phyloP scores from a whole-genome alignment of 2,888 invertebrate species.

The Trachelus tabidus region DNA sequence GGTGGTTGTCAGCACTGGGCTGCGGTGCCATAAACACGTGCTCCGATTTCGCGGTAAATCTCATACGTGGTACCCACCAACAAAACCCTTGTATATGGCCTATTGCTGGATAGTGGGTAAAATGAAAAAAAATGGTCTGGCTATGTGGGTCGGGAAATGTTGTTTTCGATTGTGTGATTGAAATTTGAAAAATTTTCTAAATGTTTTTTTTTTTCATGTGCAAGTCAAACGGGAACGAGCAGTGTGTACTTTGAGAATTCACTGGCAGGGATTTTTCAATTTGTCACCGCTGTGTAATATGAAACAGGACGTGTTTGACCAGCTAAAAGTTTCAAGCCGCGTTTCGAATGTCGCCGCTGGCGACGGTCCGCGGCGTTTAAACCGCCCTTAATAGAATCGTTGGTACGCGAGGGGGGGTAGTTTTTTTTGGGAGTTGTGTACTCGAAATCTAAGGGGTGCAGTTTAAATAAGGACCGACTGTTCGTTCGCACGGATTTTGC shows the following conservation, averaged over 20 bases:
- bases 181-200: neutral
- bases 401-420: neutral
- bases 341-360: conserved; percentile 16
- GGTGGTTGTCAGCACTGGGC: conserved; percentile 53
- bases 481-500: conserved; percentile 6
- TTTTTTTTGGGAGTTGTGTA: neutral
- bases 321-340: conserved; percentile 52
- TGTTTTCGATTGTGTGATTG: neutral
- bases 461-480: neutral
- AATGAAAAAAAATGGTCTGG: neutral
- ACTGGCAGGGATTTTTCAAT: neutral
- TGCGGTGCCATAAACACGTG: conserved; percentile 59
- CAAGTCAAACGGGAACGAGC: neutral
- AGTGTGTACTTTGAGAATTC: neutral
- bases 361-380: neutral
- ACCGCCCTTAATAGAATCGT: neutral
- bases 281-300: conserved; percentile 43
- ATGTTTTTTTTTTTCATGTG: neutral
- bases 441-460: neutral
- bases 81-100: neutral
- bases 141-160: neutral
- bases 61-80: neutral
- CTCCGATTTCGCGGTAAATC: conserved; percentile 58
- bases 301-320: conserved; percentile 57
- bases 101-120: neutral